These are phyloP conservation scores for Choristoneura rosaceana DNA, from an alignment of 2,888 invertebrate species.

Conservation along the genomic window DNA sequence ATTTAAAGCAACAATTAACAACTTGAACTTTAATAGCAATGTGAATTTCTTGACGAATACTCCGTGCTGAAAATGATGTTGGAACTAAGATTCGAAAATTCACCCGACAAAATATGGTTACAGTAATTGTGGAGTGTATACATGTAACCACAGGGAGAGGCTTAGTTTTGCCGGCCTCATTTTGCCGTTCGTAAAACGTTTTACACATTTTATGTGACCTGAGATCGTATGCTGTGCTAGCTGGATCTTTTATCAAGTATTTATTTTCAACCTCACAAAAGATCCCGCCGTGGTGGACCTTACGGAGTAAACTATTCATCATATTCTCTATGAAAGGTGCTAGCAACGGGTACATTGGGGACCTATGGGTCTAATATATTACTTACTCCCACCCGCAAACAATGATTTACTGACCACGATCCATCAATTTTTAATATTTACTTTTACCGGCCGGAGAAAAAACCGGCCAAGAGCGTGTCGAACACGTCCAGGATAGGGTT, in stretches of 20 bases:
- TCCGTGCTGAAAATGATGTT: too few relatives aligned
- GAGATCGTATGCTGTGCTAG: too few relatives aligned
- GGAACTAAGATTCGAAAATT: too few relatives aligned
- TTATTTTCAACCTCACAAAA: constrained; percentile 20
- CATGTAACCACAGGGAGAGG: too few relatives aligned
- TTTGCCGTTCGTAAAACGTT: too few relatives aligned
- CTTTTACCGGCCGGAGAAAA: not conserved
- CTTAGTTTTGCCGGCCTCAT: too few relatives aligned
- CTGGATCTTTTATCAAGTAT: not conserved
- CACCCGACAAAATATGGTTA: too few relatives aligned
- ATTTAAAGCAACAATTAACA: too few relatives aligned
- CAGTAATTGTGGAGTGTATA: not conserved
- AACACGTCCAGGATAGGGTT: too few relatives aligned
- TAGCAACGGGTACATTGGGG: constrained; percentile 31
- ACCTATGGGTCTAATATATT: constrained; percentile 39
- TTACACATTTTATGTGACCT: too few relatives aligned
- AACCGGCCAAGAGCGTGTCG: not conserved
- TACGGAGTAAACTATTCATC: constrained; percentile 24
- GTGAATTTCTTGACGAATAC: too few relatives aligned
- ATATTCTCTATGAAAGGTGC: constrained; percentile 39
- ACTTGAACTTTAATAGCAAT: too few relatives aligned
- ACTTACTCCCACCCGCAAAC: constrained; percentile 34
- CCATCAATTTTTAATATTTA: constrained; percentile 29
- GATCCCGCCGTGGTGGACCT: constrained; percentile 18
- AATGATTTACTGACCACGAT: constrained; percentile 34